A percentile compares a stretch with the other conserved stretches of the same genome.
phyloP scores from a whole-genome alignment of 2,113 vertebrate genomes.

The Mirounga angustirostris region DNA sequence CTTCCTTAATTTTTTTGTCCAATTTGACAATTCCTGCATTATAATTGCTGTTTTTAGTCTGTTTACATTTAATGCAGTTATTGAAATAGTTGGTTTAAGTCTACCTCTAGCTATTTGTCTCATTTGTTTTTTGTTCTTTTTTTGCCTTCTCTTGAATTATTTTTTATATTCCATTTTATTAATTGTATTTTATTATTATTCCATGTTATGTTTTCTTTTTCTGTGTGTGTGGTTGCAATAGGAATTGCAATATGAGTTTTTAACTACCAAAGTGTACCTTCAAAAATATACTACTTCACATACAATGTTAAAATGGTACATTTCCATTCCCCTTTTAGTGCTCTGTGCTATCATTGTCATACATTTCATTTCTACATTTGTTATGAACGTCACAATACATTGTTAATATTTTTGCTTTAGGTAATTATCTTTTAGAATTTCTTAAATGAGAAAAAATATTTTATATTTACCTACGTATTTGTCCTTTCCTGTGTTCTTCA shows the following conservation, averaged over 20 bases:
- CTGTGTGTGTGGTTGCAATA: not conserved
- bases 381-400: not conserved
- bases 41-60: not conserved
- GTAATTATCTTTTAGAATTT: not conserved
- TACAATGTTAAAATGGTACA: not conserved
- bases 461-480: not conserved
- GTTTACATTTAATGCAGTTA: not conserved
- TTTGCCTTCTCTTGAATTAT: not conserved
- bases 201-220: not conserved
- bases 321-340: not conserved
- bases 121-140: not conserved
- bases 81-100: not conserved
- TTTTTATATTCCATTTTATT: not conserved
- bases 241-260: slow-evolving; percentile 16
- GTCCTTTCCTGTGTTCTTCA: not conserved
- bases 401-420: slow-evolving; percentile 10
- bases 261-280: not conserved
- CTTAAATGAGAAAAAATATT: not conserved
- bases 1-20: not conserved
- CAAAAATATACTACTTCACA: not conserved
- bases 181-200: not conserved
- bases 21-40: not conserved
- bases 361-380: not conserved
- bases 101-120: not conserved
- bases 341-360: not conserved